phyloP scores from a whole-genome alignment of 2,888 invertebrate species.

The Meiosimyza platycephala region DNA sequence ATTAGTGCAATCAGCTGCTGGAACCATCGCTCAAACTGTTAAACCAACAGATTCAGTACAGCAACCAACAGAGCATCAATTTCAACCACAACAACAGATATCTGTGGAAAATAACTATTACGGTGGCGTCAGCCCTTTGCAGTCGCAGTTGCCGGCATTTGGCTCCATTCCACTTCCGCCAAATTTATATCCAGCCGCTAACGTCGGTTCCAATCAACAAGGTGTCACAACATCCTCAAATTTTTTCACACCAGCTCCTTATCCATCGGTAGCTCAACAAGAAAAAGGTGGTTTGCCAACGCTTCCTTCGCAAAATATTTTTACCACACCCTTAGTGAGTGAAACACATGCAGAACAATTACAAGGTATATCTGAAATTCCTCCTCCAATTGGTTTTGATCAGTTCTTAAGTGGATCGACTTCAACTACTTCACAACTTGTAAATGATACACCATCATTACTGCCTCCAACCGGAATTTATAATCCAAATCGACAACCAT shows the following conservation, averaged over 20 bases:
- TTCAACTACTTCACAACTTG: not conserved
- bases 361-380: not conserved
- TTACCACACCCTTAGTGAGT: too few species aligned
- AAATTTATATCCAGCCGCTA: constrained; percentile 4
- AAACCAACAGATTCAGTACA: constrained; percentile 36
- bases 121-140: constrained; percentile 25
- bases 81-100: constrained; percentile 30
- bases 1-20: constrained; percentile 61
- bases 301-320: not conserved
- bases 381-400: constrained; percentile 14
- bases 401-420: constrained; percentile 1
- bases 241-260: not conserved
- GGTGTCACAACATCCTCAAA: not conserved
- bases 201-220: not conserved
- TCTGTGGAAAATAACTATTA: constrained; percentile 25
- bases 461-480: not conserved
- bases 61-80: constrained; percentile 10
- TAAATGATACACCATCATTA: too few species aligned
- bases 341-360: too few species aligned
- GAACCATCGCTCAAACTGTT: constrained; percentile 48
- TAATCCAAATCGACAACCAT: not conserved
- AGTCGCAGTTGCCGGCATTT: constrained; percentile 33
- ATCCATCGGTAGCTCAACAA: constrained; percentile 1
- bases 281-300: not conserved
- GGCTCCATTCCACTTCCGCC: constrained; percentile 13